Evolutionary conservation across 1,140 invertebrate species (phyloP).

Genomic region (Saxidomus purpurata): DNA sequence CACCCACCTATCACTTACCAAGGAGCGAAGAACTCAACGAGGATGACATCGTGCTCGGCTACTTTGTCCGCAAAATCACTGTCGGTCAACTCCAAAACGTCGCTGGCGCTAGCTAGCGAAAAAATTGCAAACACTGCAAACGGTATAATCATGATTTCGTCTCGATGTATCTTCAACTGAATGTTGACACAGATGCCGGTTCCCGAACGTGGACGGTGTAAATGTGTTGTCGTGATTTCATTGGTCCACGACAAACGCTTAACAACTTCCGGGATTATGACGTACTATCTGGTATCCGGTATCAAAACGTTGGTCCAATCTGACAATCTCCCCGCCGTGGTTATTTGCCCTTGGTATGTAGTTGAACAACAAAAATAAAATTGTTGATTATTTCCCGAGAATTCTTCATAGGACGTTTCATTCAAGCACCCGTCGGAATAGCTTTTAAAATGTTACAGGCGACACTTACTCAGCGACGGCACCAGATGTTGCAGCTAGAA

Average conservation of each 20-base stretch:
- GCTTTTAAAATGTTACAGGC: no score
- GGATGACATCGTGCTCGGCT: slow-evolving; percentile 93
- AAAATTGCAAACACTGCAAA: slow-evolving; percentile 56
- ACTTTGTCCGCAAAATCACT: slow-evolving; percentile 93
- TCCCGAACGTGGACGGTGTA: slow-evolving; percentile 67
- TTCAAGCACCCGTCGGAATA: no score
- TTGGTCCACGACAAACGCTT: slow-evolving; percentile 76
- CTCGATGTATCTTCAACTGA: not conserved
- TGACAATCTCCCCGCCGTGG: no score
- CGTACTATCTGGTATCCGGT: no score
- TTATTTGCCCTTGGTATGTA: no score
- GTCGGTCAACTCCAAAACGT: slow-evolving; percentile 96
- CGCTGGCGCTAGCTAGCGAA: slow-evolving; percentile 89
- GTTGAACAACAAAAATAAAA: no score
- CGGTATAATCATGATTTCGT: slow-evolving; percentile 60
- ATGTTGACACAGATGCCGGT: slow-evolving; percentile 12
- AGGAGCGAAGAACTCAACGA: slow-evolving; percentile 99
- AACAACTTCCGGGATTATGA: slow-evolving; percentile 21
- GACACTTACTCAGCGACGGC: no score
- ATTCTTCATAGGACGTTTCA: no score
- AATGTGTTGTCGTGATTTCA: slow-evolving; percentile 78
- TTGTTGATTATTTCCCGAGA: no score
- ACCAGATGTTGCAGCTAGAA: no score
- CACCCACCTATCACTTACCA: slow-evolving; percentile 90
- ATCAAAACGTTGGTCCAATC: no score